These are phyloP conservation scores for Chrysocyon brachyurus DNA, from an alignment of 2,797 vertebrate genomes.

Conservation along the genomic window DNA sequence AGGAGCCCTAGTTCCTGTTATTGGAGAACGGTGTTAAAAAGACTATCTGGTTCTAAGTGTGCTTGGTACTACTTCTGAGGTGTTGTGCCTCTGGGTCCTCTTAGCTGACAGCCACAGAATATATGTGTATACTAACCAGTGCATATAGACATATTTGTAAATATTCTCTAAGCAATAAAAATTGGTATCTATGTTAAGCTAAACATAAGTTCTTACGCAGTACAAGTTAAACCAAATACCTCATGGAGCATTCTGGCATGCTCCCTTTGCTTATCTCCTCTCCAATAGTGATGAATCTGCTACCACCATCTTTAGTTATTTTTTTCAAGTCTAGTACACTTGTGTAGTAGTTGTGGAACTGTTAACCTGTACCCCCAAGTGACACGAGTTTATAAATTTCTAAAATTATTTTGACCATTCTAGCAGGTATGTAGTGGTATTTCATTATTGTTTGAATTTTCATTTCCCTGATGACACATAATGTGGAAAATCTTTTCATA, in stretches of 20 bases:
- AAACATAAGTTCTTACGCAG: neutral
- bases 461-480: neutral
- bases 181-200: neutral
- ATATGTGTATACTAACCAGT: neutral
- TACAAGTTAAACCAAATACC: neutral
- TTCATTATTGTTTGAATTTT: neutral
- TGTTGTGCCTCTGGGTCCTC: neutral
- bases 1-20: neutral
- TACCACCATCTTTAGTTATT: neutral
- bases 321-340: neutral
- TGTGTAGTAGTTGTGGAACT: neutral
- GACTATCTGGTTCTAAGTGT: neutral
- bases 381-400: neutral
- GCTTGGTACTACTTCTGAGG: neutral
- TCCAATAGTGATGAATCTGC: neutral
- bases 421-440: neutral
- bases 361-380: neutral
- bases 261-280: neutral
- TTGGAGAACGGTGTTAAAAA: neutral
- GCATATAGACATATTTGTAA: neutral
- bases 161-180: neutral
- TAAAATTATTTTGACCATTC: neutral
- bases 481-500: neutral
- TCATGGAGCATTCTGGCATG: neutral
- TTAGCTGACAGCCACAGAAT: neutral